Evolutionary conservation across 2,113 vertebrate genomes (phyloP).

Genomic region (Brevimyrus niger): DNA sequence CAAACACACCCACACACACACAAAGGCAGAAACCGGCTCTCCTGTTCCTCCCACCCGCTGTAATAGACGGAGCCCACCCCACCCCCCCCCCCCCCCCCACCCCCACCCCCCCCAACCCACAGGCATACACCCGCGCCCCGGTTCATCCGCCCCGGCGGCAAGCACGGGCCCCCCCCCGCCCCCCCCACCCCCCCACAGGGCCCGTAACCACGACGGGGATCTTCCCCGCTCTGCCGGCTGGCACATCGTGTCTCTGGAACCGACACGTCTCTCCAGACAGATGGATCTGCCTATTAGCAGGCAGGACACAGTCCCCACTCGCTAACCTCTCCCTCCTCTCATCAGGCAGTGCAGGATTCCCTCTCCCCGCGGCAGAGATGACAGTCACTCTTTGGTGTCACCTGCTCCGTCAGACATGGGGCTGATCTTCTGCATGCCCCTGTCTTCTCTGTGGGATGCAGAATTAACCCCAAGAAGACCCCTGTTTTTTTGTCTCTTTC

Average conservation of each 20-base stretch:
- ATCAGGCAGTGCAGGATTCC: constrained; percentile 12
- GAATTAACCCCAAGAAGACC: background rate
- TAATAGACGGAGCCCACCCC: background rate
- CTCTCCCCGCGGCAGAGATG: background rate
- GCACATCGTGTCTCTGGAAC: background rate
- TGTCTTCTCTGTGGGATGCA: background rate
- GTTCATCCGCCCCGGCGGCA: too few relatives aligned
- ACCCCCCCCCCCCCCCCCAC: too few relatives aligned
- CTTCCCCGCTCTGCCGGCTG: background rate
- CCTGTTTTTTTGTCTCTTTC: background rate
- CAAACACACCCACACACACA: constrained; percentile 6
- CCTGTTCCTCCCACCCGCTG: background rate
- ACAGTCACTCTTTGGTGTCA: background rate
- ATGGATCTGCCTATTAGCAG: constrained; percentile 14
- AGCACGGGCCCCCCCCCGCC: too few relatives aligned
- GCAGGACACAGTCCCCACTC: background rate
- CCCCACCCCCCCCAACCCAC: too few relatives aligned
- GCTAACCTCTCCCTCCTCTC: background rate
- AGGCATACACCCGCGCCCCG: too few relatives aligned
- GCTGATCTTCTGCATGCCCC: background rate
- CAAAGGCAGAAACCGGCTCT: constrained; percentile 15
- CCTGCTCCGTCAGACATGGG: background rate
- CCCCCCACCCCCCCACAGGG: background rate
- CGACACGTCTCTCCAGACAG: background rate
- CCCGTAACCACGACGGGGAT: background rate